These are phyloP conservation scores for Electrophaes corylata DNA, from an alignment of 2,888 invertebrate genomes.

Conservation along the genomic window DNA sequence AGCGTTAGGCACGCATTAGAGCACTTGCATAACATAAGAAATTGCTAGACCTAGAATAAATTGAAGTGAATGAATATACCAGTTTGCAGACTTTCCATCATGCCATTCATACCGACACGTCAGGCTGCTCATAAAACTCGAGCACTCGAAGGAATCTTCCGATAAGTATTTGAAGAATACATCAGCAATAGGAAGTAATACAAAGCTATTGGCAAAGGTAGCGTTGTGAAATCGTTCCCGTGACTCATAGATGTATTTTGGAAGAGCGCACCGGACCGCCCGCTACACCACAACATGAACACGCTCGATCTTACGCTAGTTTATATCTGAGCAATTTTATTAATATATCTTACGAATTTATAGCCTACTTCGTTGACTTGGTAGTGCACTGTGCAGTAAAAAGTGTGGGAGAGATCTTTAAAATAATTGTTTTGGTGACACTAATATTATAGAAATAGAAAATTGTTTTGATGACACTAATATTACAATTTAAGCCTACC, in stretches of 20 bases:
- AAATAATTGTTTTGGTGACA: no score
- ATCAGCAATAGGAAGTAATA: constrained; percentile 77
- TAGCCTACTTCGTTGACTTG: constrained; percentile 10
- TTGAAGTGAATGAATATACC: constrained; percentile 14
- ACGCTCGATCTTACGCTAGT: constrained; percentile 43
- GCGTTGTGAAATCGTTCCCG: constrained; percentile 71
- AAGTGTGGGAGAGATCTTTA: neutral
- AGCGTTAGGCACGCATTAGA: neutral
- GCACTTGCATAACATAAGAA: neutral
- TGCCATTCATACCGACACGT: constrained; percentile 20
- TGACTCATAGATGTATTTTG: constrained; percentile 77
- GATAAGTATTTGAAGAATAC: constrained; percentile 42
- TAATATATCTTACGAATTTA: constrained; percentile 15
- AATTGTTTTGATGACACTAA: no score
- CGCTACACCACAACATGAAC: constrained; percentile 47
- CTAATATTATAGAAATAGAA: no score
- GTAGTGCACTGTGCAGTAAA: constrained; percentile 3
- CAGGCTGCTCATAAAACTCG: constrained; percentile 20
- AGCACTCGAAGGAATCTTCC: constrained; percentile 40
- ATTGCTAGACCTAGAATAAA: constrained; percentile 4
- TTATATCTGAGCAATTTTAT: constrained; percentile 38
- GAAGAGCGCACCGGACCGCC: constrained; percentile 54
- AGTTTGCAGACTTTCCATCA: constrained; percentile 16
- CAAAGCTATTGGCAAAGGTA: constrained; percentile 80
- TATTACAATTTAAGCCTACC: no score